A percentile compares a stretch with the other conserved stretches of the same genome.
phyloP scores from a whole-genome alignment of 2,113 vertebrate genomes.

The Aptenodytes patagonicus region DNA sequence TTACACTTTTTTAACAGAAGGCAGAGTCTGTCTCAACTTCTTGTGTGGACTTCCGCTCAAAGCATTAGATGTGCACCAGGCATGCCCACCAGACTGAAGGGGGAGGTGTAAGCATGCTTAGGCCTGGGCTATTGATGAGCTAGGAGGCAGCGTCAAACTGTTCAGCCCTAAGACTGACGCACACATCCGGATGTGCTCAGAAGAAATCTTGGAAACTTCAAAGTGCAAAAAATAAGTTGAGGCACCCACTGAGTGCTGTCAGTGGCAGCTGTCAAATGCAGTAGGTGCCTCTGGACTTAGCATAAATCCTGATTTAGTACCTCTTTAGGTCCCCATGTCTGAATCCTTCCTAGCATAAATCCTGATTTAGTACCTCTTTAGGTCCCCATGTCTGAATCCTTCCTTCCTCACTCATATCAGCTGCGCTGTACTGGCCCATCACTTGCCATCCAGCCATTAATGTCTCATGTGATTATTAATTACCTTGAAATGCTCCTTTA shows the following conservation, averaged over 20 bases:
- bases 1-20: background rate
- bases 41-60: background rate
- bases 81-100: background rate
- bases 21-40: background rate
- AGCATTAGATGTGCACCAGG: background rate
- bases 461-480: background rate
- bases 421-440: background rate
- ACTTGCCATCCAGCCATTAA: background rate
- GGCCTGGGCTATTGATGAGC: background rate
- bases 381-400: background rate
- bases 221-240: background rate
- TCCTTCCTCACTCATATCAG: background rate
- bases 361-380: background rate
- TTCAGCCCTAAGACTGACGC: background rate
- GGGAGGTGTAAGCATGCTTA: background rate
- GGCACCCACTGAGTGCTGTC: background rate
- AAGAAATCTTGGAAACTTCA: background rate
- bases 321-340: background rate
- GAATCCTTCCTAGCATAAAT: background rate
- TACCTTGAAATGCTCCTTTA: background rate
- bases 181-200: background rate
- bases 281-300: background rate
- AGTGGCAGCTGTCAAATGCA: background rate
- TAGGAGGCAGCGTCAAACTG: background rate
- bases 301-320: background rate